These are phyloP conservation scores for Sitobion miscanthi DNA, from an alignment of 1,140 invertebrate genomes.

Conservation along the genomic window DNA sequence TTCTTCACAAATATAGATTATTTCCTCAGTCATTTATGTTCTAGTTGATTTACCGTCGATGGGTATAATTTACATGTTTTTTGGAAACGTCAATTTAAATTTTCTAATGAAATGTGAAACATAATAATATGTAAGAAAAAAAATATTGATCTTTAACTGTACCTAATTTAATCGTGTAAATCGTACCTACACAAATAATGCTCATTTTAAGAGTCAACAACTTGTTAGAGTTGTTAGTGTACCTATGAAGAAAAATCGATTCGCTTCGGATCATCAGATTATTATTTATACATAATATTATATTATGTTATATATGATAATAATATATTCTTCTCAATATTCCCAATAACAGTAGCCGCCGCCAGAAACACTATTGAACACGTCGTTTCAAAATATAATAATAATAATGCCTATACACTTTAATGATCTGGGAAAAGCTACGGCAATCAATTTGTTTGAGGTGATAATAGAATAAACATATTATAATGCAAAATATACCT, in stretches of 20 bases:
- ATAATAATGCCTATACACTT: constrained; percentile 30
- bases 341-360: background rate
- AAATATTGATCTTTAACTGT: constrained; percentile 33
- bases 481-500: background rate
- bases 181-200: background rate
- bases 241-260: constrained; percentile 38
- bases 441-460: constrained; percentile 52
- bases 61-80: background rate
- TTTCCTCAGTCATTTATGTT: constrained; percentile 12
- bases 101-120: constrained; percentile 27
- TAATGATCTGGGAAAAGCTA: constrained; percentile 56
- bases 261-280: constrained; percentile 51
- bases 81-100: constrained; percentile 32
- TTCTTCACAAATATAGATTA: background rate
- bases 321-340: constrained; percentile 14
- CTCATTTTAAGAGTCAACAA: background rate
- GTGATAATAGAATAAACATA: constrained; percentile 5
- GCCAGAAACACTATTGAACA: background rate
- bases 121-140: background rate
- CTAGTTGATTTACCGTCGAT: constrained; percentile 30
- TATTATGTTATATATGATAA: background rate
- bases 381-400: background rate
- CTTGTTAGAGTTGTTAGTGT: constrained; percentile 32
- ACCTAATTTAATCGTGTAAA: constrained; percentile 18
- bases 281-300: constrained; percentile 34